Evolutionary conservation across 1,140 invertebrate genomes (phyloP), one percentile per base, ranked within the genome.

Genomic region (Mycetomoellerius zeteki): DNA sequence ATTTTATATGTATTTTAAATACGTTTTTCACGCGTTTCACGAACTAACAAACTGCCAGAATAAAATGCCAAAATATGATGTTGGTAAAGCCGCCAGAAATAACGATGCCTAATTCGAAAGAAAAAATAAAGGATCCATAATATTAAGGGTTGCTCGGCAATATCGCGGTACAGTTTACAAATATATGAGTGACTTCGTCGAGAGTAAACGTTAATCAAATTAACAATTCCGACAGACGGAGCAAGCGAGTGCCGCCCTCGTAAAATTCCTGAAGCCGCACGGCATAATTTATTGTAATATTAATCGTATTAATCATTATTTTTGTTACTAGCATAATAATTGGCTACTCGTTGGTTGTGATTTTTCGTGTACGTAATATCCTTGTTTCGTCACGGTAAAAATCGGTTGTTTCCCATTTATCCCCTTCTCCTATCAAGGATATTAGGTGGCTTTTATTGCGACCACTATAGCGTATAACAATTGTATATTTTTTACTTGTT

Each of bases 311-410:
- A 78, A 78, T 52, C 60, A 65, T 80, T 80, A 89, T 89, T 92
- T 91, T 92, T 90, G 85, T 92, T 92, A 89, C 82, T 91, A 91
- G 81, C 33, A 86, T 78, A 81, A 58, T 87, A 86, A 92, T 92
- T 91, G 89, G 90, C 91, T 82, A 88, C 91, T 93, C 92, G 89
- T 88, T 88, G 91, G 88, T 93, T 93, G 92, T 93, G 92, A 93
- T 93, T 92, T 90, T 91, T 86, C 47, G 27, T 86, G 24, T 56
- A 58, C 27, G 67, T 82, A 82, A 82, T 82, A 82, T 82, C 54
- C 65, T 69, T 43, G 37, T 62, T 84, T 81, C 37, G 54, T 50
- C 30, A 67, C 69, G 80, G 14, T 84, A 50, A 69, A 60, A 37
- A 72, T 84, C 37, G 43, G 24, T 73, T 84, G 14, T 86, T 30